phyloP scores from a whole-genome alignment of 2,113 vertebrate species.

The Numida meleagris region DNA sequence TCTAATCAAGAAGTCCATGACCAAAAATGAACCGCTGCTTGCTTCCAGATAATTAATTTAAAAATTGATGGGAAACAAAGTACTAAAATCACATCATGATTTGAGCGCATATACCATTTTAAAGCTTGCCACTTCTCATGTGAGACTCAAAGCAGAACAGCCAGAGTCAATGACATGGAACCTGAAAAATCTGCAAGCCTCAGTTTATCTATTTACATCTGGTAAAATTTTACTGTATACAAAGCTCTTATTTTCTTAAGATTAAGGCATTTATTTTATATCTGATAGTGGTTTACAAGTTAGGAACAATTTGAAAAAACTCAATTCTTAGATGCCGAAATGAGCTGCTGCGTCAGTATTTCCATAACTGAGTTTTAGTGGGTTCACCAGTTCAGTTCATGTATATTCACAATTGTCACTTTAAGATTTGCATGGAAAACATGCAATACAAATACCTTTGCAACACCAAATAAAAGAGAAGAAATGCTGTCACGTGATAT shows the following conservation, averaged over 20 bases:
- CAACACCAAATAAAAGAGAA: constrained; percentile 35
- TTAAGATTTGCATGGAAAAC: not conserved
- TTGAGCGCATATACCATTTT: constrained; percentile 31
- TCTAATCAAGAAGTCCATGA: constrained; percentile 90
- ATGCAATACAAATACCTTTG: not conserved
- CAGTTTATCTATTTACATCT: not conserved
- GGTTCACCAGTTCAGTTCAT: not conserved
- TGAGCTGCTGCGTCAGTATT: not conserved
- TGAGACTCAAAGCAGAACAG: not conserved
- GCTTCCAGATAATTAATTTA: constrained; percentile 95
- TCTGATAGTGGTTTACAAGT: not conserved
- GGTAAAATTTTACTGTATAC: not conserved
- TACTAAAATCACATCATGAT: constrained; percentile 73
- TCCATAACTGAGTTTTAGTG: not conserved
- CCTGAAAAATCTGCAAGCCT: not conserved
- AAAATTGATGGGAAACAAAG: constrained; percentile 85
- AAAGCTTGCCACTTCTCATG: not conserved
- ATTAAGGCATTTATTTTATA: not conserved
- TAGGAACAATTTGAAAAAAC: not conserved
- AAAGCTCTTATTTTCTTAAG: not conserved
- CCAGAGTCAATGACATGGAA: fast-evolving
- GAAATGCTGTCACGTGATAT: constrained; percentile 28
- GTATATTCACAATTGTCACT: not conserved
- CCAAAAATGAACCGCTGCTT: constrained; percentile 93
- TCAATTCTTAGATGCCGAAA: not conserved